Conservation (phyloP, 1,140 invertebrate species). For the Kradibia gibbosae region DNA sequence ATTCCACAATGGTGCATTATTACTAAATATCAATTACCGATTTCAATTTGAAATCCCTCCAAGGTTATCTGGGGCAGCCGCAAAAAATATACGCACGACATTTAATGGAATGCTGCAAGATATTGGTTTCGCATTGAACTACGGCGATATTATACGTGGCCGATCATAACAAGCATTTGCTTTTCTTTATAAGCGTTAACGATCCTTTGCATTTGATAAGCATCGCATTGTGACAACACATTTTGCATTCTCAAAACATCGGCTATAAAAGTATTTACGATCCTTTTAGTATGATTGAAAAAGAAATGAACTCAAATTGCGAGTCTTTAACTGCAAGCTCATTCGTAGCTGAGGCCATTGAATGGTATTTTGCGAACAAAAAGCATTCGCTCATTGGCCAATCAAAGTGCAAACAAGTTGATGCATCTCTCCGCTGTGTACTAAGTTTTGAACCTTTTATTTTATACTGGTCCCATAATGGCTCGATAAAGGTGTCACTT, state of each 20-base stretch:
- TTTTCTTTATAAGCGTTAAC: neutral
- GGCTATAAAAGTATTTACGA: slow-evolving; percentile 25
- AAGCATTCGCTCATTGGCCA: slow-evolving; percentile 14
- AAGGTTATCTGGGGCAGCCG: neutral
- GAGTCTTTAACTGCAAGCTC: neutral
- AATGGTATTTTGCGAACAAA: slow-evolving; percentile 14
- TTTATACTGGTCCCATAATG: neutral
- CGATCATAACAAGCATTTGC: neutral
- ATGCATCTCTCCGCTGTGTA: neutral
- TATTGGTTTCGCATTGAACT: neutral
- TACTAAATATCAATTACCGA: neutral
- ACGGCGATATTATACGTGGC: neutral
- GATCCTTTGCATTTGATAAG: neutral
- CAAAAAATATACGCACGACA: neutral
- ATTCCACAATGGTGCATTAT: neutral
- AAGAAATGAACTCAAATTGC: neutral
- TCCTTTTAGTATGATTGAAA: slow-evolving; percentile 11
- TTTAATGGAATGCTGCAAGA: neutral
- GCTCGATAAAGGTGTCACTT: slow-evolving; percentile 27
- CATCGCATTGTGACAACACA: neutral
- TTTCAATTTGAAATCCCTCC: neutral
- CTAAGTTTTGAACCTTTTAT: neutral
- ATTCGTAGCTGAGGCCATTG: neutral
- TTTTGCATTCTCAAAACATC: slow-evolving; percentile 22
- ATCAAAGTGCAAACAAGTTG: slow-evolving; percentile 24